Evolutionary conservation across 2,797 vertebrate genomes (phyloP).

Genomic region (Thaleichthys pacificus): DNA sequence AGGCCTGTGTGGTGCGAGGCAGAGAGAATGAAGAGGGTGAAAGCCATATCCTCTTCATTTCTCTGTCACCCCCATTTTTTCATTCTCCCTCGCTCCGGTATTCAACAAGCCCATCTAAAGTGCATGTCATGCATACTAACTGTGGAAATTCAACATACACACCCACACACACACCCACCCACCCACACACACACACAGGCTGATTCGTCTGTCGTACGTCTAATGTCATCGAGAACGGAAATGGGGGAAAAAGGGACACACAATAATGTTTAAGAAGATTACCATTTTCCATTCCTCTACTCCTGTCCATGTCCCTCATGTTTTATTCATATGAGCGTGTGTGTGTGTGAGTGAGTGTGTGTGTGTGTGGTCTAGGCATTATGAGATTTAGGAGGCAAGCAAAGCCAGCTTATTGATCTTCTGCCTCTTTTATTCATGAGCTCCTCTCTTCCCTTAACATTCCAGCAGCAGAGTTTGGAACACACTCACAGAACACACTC

Average conservation of each 20-base stretch:
- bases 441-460: too few relatives aligned
- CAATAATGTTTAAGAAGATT: slow-evolving; percentile 34
- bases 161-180: neutral
- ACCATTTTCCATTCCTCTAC: slow-evolving; percentile 40
- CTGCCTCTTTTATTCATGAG: slow-evolving; percentile 1
- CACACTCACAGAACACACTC: neutral
- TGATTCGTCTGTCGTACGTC: neutral
- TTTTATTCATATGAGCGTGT: slow-evolving; percentile 40
- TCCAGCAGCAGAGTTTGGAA: neutral
- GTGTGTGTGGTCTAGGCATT: slow-evolving; percentile 7
- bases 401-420: neutral
- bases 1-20: too few relatives aligned
- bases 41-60: neutral
- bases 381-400: neutral
- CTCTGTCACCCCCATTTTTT: neutral
- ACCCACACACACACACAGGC: neutral
- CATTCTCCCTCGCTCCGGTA: neutral
- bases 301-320: slow-evolving; percentile 19
- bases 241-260: slow-evolving; percentile 10
- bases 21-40: too few relatives aligned
- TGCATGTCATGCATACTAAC: neutral
- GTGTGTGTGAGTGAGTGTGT: neutral
- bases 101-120: neutral
- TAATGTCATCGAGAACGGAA: neutral
- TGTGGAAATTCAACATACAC: neutral